Evolutionary conservation across 2,113 vertebrate species (phyloP).

Genomic region (Osmerus mordax): DNA sequence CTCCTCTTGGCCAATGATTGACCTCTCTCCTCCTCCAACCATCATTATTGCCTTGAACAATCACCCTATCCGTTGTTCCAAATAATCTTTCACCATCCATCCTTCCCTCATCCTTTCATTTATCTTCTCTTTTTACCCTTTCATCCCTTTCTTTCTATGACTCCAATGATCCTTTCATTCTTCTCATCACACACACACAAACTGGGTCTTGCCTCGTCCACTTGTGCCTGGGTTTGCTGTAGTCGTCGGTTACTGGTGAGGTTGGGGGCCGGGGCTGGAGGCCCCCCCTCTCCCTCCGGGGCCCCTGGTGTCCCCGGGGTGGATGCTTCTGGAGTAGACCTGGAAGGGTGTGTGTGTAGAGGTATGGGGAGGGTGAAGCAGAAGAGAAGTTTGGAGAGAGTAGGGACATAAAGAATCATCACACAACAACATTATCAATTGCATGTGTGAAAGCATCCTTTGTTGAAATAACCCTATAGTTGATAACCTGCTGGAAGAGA

Average conservation of each 20-base stretch:
- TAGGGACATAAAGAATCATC: neutral
- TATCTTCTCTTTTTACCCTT: neutral
- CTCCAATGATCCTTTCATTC: neutral
- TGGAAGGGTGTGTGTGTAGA: constrained; percentile 18
- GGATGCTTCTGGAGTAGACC: constrained; percentile 62
- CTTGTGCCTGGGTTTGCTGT: constrained; percentile 79
- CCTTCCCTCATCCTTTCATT: neutral
- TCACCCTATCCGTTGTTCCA: too few relatives aligned
- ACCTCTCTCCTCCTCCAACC: neutral
- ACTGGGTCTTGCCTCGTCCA: constrained; percentile 79
- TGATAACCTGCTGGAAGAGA: too few relatives aligned
- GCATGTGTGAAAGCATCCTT: too few relatives aligned
- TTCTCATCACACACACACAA: constrained; percentile 6
- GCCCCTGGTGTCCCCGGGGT: constrained; percentile 67
- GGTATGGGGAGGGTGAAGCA: too few relatives aligned
- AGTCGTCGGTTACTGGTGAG: constrained; percentile 71
- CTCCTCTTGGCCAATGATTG: neutral
- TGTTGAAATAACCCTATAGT: too few relatives aligned
- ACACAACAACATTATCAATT: too few relatives aligned
- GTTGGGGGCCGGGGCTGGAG: constrained; percentile 64
- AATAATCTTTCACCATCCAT: neutral
- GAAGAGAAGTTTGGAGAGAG: too few relatives aligned
- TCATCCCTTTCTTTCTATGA: neutral
- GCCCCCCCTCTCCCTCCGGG: constrained; percentile 73
- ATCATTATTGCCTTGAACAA: neutral